phyloP scores from a whole-genome alignment of 1,140 invertebrate genomes.

The Camponotus vicinus region DNA sequence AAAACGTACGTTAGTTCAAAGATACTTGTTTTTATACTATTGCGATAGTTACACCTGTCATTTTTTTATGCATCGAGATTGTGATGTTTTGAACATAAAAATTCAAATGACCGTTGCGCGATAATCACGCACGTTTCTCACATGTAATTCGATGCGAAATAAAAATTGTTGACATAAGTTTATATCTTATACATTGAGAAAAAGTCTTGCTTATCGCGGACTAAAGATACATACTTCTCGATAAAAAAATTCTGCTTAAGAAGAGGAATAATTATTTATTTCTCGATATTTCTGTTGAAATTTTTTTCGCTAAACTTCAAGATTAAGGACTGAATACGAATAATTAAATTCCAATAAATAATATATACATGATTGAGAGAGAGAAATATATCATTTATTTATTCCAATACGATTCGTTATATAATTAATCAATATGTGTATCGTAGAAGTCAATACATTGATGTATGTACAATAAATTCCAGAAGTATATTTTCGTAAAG shows the following conservation, averaged over 20 bases:
- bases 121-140: neutral
- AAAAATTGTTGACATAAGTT: neutral
- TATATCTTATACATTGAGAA: neutral
- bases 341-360: conserved; percentile 15
- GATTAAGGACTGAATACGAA: conserved; percentile 1
- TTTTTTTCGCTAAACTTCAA: conserved; percentile 22
- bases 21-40: conserved; percentile 7
- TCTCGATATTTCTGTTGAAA: neutral
- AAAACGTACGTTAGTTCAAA: neutral
- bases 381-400: neutral
- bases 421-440: neutral
- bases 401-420: neutral
- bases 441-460: neutral
- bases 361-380: neutral
- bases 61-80: neutral
- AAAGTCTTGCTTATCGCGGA: neutral
- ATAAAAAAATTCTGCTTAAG: conserved; percentile 1
- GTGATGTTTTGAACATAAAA: neutral
- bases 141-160: neutral
- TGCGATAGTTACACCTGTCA: conserved; percentile 34
- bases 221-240: neutral
- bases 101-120: neutral
- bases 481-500: neutral
- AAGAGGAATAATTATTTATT: conserved; percentile 17
- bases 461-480: neutral